Percentiles rank a stretch among this genome's conserved stretches.
These are phyloP conservation scores for Microhierax caerulescens DNA, from an alignment of 2,797 vertebrate species.

Conservation along the genomic window DNA sequence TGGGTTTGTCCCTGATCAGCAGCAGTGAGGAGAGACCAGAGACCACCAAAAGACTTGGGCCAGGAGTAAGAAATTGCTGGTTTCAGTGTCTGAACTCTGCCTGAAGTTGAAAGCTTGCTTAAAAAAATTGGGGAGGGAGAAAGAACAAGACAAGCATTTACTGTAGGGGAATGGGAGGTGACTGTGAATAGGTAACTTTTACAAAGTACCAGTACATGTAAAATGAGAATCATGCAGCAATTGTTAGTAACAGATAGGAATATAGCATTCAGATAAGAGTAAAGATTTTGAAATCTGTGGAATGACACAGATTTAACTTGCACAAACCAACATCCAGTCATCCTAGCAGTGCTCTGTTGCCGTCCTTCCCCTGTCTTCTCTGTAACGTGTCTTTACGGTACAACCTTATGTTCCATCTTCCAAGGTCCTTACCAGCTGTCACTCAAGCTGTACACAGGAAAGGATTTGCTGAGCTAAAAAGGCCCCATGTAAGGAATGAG, in stretches of 20 bases:
- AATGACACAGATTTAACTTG: background rate
- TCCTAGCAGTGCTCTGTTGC: background rate
- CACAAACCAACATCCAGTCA: background rate
- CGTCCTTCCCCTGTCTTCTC: background rate
- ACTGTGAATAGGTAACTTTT: background rate
- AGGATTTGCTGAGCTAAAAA: background rate
- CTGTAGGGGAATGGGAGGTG: background rate
- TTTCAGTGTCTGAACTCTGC: background rate
- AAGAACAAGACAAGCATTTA: background rate
- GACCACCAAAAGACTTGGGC: background rate
- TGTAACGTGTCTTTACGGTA: background rate
- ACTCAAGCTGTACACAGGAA: rapidly evolving
- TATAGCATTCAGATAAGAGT: background rate
- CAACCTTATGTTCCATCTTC: background rate
- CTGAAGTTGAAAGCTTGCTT: background rate
- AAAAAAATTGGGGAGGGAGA: background rate
- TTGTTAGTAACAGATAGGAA: background rate
- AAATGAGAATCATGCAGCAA: background rate
- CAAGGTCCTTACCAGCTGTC: background rate
- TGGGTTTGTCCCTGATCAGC: background rate
- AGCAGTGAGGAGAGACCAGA: background rate
- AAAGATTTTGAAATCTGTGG: background rate
- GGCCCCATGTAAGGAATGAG: background rate
- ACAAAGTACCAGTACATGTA: background rate
- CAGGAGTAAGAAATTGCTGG: background rate